These are phyloP conservation scores for Cardiocondyla obscurior DNA, from an alignment of 1,140 invertebrate genomes.

Conservation along the genomic window DNA sequence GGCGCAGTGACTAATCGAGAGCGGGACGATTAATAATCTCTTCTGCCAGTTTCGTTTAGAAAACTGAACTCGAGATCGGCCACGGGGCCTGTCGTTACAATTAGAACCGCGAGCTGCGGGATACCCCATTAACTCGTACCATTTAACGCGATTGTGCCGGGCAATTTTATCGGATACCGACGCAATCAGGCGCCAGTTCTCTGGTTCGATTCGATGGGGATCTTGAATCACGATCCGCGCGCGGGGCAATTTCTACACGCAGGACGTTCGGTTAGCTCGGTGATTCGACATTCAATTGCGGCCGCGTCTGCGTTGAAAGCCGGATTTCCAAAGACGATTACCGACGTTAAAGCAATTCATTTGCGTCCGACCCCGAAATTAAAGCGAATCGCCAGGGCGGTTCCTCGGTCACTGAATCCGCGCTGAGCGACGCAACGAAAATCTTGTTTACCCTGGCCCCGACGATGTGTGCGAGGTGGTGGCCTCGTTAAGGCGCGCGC, in stretches of 20 bases:
- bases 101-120: not conserved
- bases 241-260: constrained; percentile 20
- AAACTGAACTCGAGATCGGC: not conserved
- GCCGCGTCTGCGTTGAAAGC: constrained; percentile 29
- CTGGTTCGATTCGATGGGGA: not conserved
- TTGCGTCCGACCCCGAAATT: constrained; percentile 61
- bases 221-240: not conserved
- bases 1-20: not conserved
- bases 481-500: constrained; percentile 25
- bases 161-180: constrained; percentile 18
- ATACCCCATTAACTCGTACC: not conserved
- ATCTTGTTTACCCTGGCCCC: constrained; percentile 44
- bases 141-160: not conserved
- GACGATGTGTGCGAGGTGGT: not conserved
- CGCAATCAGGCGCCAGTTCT: not conserved
- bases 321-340: constrained; percentile 71
- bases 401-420: not conserved
- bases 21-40: not conserved
- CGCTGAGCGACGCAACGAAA: constrained; percentile 25
- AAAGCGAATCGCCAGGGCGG: constrained; percentile 59
- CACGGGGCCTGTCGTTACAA: not conserved
- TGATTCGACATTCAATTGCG: constrained; percentile 61
- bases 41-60: not conserved
- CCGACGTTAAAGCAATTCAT: constrained; percentile 69
- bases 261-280: constrained; percentile 40